Percentiles rank a stretch among this genome's conserved stretches.
phyloP scores from a whole-genome alignment of 2,113 vertebrate species.

The Proterorhinus semilunaris region DNA sequence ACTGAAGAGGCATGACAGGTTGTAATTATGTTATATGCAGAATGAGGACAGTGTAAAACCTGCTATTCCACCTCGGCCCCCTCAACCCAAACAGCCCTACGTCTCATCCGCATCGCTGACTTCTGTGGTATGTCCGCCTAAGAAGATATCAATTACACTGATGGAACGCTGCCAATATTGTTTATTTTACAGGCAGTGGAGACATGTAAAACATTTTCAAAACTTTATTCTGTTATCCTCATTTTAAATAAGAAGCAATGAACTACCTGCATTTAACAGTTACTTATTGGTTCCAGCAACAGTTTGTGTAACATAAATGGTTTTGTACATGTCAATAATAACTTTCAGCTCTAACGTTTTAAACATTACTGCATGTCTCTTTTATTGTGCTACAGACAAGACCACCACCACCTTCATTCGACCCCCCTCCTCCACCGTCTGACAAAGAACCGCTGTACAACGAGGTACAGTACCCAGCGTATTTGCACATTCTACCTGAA shows the following conservation, averaged over 20 bases:
- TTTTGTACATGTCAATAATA: not conserved
- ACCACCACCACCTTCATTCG: constrained; percentile 22
- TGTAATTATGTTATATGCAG: constrained; percentile 20
- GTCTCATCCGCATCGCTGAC: not conserved
- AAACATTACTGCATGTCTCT: not conserved
- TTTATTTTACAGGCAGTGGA: too few species aligned
- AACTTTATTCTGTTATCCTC: too few species aligned
- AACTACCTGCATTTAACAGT: too few species aligned
- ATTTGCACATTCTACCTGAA: constrained; percentile 44
- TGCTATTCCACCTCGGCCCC: constrained; percentile 14
- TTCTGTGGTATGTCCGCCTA: not conserved
- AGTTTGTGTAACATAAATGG: too few species aligned
- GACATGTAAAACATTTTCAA: too few species aligned
- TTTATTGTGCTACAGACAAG: constrained; percentile 16
- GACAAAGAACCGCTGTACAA: not conserved
- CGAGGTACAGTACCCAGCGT: constrained; percentile 12
- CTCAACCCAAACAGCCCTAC: not conserved
- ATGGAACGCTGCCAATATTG: not conserved
- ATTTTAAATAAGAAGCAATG: too few species aligned
- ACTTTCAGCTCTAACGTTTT: not conserved
- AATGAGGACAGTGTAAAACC: not conserved
- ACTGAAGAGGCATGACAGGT: not conserved
- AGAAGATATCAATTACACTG: not conserved
- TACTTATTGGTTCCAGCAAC: too few species aligned
- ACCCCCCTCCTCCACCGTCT: constrained; percentile 9